These are phyloP conservation scores for Alentia gelatinosa DNA, from an alignment of 2,888 invertebrate genomes.

Conservation along the genomic window DNA sequence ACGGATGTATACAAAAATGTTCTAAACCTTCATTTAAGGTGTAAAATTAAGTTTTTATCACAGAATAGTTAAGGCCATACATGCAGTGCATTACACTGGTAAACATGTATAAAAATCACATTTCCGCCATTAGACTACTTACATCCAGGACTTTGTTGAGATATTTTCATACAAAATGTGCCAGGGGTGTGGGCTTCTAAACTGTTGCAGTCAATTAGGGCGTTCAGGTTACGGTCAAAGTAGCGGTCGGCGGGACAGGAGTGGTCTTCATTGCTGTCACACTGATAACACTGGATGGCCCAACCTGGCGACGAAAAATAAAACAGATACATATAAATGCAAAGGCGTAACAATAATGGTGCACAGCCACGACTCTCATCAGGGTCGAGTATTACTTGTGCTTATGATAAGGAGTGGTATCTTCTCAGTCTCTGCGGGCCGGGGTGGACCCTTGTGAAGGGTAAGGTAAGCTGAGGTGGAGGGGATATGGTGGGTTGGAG, in stretches of 20 bases:
- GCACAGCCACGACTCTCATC: background rate
- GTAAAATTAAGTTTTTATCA: no score
- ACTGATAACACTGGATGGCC: slow-evolving; percentile 95
- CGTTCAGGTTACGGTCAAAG: slow-evolving; percentile 92
- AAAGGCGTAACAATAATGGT: background rate
- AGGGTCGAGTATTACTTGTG: background rate
- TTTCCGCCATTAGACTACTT: no score
- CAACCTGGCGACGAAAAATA: slow-evolving; percentile 67
- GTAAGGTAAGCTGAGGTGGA: no score
- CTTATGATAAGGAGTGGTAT: background rate
- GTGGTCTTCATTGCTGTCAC: slow-evolving; percentile 92
- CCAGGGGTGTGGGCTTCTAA: slow-evolving; percentile 97
- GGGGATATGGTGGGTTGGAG: no score
- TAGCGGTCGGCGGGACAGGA: slow-evolving; percentile 93
- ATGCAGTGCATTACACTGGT: no score
- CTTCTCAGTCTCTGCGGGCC: no score
- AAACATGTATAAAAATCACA: no score
- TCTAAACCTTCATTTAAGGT: no score
- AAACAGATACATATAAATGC: background rate
- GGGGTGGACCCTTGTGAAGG: no score
- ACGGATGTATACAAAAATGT: no score
- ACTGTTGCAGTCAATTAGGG: slow-evolving; percentile 95
- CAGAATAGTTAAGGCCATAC: no score
- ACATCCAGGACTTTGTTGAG: slow-evolving; percentile 97
- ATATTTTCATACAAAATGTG: slow-evolving; percentile 96